Conservation (phyloP, 53 echinoderm and acorn worm genomes). For the Mesocentrotus franciscanus region DNA sequence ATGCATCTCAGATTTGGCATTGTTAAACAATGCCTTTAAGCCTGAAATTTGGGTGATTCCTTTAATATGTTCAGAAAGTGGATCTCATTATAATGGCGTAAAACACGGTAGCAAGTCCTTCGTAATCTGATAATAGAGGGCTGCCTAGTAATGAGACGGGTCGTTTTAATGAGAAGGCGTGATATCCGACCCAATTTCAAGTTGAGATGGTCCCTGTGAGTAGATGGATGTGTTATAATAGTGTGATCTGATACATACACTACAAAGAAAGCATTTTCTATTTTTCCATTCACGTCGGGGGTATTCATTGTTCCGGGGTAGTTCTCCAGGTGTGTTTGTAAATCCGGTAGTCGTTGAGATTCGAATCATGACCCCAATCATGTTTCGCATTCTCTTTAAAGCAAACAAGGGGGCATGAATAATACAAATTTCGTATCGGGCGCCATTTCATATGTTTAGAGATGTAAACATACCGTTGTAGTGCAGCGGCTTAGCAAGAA, state of each 20-base stretch:
- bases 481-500: too few species aligned
- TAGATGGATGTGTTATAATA: not conserved
- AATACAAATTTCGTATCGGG: not conserved
- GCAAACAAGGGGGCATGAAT: too few species aligned
- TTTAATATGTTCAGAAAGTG: not conserved
- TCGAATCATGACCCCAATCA: too few species aligned
- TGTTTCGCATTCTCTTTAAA: too few species aligned
- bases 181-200: not conserved
- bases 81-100: not conserved
- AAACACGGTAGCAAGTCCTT: constrained; percentile 21
- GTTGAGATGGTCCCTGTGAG: not conserved
- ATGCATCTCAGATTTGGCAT: too few species aligned
- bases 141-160: not conserved
- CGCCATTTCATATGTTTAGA: not conserved
- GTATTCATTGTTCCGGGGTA: too few species aligned
- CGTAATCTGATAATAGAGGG: not conserved
- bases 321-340: too few species aligned
- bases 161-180: constrained; percentile 33
- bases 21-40: too few species aligned
- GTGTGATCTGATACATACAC: not conserved
- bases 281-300: too few species aligned
- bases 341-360: too few species aligned
- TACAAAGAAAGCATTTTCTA: too few species aligned
- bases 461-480: not conserved
- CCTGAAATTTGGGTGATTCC: not conserved